Base-by-base conservation (phyloP, 2,888 invertebrate species). In the Gastracanthus pulcherrimus region DNA sequence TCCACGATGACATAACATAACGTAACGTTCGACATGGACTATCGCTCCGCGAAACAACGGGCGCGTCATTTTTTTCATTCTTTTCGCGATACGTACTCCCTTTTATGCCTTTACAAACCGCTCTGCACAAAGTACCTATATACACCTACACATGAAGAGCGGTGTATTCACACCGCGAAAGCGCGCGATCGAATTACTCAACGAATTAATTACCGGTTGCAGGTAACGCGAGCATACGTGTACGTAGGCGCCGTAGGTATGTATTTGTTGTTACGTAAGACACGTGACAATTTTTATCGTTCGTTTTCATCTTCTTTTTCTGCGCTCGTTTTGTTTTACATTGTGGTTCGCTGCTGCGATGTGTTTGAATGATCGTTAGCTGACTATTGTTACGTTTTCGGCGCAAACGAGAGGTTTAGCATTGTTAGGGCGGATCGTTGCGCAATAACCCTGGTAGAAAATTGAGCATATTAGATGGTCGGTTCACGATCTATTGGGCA, bases 1-100 rank as follows among this genome's bases (percentile, higher is more conserved):
- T 48, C 48, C 48, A 69, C 48, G 48, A 48, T 31, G 69, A 69
- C 48, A 69, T 45, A 67, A 31, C 26, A 64, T 36, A 64, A 29
- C 26, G 64, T 26, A 19, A 31, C 48, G 23, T 13, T 60, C 69
- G 48, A 69, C 69, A 48, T 19, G 69, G 41, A 69, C 48, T n/a
- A 48, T 31, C 69, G 48, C 13, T 31, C 38, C 69, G 16, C 34
- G 29, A 31, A 26, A 31, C 7, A 1, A 7, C 11, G 58, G 16
- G 45, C 16, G 45, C 45, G 45, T 45, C 19, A 34, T 36, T 26
- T 55, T 48, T 55, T 55, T n/a, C 26, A 55, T 55, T 55, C 55
- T 9, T 11, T 11, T 55, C 26, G 55, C 55, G n/a, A n/a, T n/a
- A n/a, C n/a, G n/a, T n/a, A n/a, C n/a, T n/a, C n/a, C n/a, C n/a